Evolutionary conservation across 2,797 vertebrate genomes (phyloP).

Genomic region (Champsocephalus gunnari): DNA sequence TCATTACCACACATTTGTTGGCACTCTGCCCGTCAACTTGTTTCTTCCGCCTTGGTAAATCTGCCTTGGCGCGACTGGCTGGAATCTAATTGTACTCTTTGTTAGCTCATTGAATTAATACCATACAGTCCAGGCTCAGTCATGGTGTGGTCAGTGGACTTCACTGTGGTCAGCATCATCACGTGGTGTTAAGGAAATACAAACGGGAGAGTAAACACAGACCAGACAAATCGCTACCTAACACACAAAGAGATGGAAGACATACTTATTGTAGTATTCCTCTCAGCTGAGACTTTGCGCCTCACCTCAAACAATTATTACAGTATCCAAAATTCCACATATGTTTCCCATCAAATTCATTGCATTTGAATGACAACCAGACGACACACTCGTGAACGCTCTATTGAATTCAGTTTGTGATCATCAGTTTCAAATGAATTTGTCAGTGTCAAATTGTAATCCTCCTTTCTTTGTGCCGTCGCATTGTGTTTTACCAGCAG

Average conservation of each 20-base stretch:
- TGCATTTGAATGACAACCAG: slow-evolving; percentile 54
- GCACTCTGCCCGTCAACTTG: neutral
- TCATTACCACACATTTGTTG: slow-evolving; percentile 17
- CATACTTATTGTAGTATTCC: neutral
- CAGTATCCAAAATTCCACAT: slow-evolving; percentile 21
- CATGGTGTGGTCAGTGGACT: slow-evolving; percentile 10
- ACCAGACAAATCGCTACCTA: neutral
- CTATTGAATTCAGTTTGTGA: slow-evolving; percentile 61
- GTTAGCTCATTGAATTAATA: slow-evolving; percentile 31
- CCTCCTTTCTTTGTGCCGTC: slow-evolving; percentile 43
- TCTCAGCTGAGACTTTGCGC: neutral
- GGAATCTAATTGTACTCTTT: slow-evolving; percentile 40
- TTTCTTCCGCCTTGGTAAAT: slow-evolving; percentile 12
- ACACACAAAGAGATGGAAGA: slow-evolving; percentile 9
- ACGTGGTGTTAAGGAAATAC: slow-evolving; percentile 22
- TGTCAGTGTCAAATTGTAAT: slow-evolving; percentile 67
- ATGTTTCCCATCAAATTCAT: slow-evolving; percentile 35
- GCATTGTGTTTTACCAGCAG: slow-evolving; percentile 62
- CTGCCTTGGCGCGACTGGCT: slow-evolving; percentile 4
- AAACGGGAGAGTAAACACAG: neutral
- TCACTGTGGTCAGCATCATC: slow-evolving; percentile 3
- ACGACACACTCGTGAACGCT: slow-evolving; percentile 13
- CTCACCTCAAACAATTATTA: slow-evolving; percentile 24
- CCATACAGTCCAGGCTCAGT: slow-evolving; percentile 16
- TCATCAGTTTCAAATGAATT: slow-evolving; percentile 67